phyloP scores from a whole-genome alignment of 1,140 invertebrate genomes.

The Neotoxoptera formosana region DNA sequence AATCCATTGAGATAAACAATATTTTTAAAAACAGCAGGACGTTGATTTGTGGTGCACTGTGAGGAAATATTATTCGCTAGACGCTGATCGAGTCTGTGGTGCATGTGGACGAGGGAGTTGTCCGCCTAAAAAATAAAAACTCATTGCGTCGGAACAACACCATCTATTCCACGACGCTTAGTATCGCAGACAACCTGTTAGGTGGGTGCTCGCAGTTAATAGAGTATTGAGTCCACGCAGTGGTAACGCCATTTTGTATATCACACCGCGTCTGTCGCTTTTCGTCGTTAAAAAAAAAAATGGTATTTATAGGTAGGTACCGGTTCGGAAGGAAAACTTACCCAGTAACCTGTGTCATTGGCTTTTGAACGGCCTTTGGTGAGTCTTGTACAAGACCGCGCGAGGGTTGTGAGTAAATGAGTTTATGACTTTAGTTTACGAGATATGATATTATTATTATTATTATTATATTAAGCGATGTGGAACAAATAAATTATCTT shows the following conservation, averaged over 20 bases:
- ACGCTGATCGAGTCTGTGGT: not conserved
- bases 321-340: not conserved
- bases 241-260: no score
- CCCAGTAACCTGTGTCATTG: slow-evolving; percentile 54
- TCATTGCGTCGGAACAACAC: not conserved
- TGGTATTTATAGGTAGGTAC: not conserved
- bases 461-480: not conserved
- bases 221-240: no score
- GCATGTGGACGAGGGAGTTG: not conserved
- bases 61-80: no score
- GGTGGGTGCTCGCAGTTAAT: not conserved
- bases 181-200: not conserved
- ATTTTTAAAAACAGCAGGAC: not conserved
- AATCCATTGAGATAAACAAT: not conserved
- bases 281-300: not conserved
- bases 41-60: no score
- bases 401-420: not conserved
- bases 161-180: not conserved
- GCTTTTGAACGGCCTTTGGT: not conserved
- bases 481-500: not conserved
- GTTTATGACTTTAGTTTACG: no score
- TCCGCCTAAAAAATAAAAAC: not conserved
- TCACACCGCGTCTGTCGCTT: no score
- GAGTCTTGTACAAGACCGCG: not conserved
- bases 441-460: no score